Conservation (phyloP, 2,797 vertebrate species). For the Otolemur crassicaudatus region DNA sequence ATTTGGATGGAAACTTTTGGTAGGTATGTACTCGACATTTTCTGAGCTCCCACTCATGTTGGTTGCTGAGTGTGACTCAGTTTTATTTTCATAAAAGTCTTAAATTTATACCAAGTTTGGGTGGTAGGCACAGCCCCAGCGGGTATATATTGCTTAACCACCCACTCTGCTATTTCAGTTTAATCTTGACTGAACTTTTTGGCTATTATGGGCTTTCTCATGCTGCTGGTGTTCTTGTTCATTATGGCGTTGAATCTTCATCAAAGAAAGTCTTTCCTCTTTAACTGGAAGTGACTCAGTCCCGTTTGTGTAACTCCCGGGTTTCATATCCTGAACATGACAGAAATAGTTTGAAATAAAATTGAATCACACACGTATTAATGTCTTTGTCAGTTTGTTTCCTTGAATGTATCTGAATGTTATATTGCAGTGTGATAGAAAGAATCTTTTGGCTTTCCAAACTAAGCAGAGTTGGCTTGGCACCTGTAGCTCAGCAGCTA, state of each 20-base stretch:
- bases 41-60: background rate
- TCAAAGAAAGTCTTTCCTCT: conserved; percentile 26
- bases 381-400: background rate
- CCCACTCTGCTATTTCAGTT: background rate
- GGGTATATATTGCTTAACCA: background rate
- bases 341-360: conserved; percentile 25
- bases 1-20: background rate
- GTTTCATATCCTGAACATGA: conserved; percentile 41
- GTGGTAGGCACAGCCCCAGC: background rate
- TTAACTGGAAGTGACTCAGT: background rate
- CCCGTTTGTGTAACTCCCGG: background rate
- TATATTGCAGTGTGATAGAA: background rate
- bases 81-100: conserved; percentile 45
- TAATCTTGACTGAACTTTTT: background rate
- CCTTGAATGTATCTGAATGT: background rate
- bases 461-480: no score
- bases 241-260: background rate
- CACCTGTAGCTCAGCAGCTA: no score
- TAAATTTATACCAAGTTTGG: background rate
- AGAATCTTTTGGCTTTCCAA: background rate
- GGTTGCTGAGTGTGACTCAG: background rate
- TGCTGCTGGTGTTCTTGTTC: background rate
- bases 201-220: background rate
- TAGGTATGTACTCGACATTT: background rate
- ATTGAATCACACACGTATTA: background rate